Conservation (phyloP, 2,888 invertebrate species). For the Venusia cambrica region DNA sequence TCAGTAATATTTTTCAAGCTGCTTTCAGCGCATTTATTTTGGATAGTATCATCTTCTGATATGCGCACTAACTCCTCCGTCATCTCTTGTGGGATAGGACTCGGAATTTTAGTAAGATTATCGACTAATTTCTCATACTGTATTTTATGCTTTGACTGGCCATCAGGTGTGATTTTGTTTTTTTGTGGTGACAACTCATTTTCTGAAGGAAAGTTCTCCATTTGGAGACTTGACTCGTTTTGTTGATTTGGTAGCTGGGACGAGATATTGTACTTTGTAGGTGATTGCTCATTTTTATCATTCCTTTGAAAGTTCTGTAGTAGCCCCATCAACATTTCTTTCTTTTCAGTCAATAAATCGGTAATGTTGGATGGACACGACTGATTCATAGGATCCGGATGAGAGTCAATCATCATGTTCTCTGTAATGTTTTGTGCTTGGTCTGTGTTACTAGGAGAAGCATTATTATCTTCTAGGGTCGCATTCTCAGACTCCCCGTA, state of each 20-base stretch:
- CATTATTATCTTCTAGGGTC: constrained; percentile 20
- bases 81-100: constrained; percentile 41
- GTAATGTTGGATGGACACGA: constrained; percentile 32
- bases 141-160: constrained; percentile 3
- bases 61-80: constrained; percentile 45
- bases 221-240: no score
- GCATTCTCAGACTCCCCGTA: constrained; percentile 49
- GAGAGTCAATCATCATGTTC: constrained; percentile 41
- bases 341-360: constrained; percentile 48
- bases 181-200: constrained; percentile 32
- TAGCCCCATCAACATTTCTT: constrained; percentile 50
- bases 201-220: no score
- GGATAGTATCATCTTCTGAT: constrained; percentile 28
- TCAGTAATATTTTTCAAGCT: constrained; percentile 42
- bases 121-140: constrained; percentile 8
- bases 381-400: constrained; percentile 25
- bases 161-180: constrained; percentile 13
- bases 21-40: constrained; percentile 28
- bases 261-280: constrained; percentile 25
- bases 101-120: constrained; percentile 27
- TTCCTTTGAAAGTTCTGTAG: constrained; percentile 51
- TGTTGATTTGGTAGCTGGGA: no score
- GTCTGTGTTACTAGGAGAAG: constrained; percentile 31
- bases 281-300: constrained; percentile 34
- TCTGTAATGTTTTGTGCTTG: constrained; percentile 45